These are phyloP conservation scores for Microtus ochrogaster DNA, from an alignment of 2,113 vertebrate species.

Conservation along the genomic window DNA sequence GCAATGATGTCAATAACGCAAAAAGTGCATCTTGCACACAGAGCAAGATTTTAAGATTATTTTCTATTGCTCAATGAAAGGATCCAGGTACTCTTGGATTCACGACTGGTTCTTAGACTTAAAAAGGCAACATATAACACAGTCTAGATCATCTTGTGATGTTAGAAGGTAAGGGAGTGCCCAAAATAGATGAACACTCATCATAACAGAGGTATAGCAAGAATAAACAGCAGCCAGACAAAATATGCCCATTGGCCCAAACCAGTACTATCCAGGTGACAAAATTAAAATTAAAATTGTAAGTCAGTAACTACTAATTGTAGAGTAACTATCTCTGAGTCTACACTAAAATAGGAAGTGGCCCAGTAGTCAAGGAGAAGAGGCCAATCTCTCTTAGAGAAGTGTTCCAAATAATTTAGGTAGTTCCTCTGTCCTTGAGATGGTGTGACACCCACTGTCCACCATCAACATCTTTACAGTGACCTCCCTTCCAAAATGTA, in stretches of 20 bases:
- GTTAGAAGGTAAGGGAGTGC: neutral
- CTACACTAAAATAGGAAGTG: neutral
- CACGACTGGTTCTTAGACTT: neutral
- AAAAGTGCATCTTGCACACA: neutral
- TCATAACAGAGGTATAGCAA: neutral
- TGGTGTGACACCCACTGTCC: neutral
- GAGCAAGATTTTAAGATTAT: neutral
- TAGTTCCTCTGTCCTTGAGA: neutral
- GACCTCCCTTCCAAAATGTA: constrained; percentile 8
- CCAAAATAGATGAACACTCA: neutral
- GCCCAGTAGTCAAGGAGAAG: neutral
- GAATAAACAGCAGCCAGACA: neutral
- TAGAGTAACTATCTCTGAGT: constrained; percentile 17
- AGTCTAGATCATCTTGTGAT: neutral
- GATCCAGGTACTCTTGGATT: neutral
- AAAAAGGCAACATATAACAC: neutral
- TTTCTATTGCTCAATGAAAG: neutral
- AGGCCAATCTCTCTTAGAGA: neutral
- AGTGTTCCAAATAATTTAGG: constrained; percentile 18
- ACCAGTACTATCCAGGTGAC: neutral
- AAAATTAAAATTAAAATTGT: neutral
- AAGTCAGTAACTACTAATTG: too few relatives aligned
- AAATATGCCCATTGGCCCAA: neutral
- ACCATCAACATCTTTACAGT: neutral
- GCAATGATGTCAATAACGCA: neutral